Percentiles rank a stretch among this genome's conserved stretches.
Evolutionary conservation across 2,797 vertebrate species (phyloP).

Genomic region (Apogon talboti): DNA sequence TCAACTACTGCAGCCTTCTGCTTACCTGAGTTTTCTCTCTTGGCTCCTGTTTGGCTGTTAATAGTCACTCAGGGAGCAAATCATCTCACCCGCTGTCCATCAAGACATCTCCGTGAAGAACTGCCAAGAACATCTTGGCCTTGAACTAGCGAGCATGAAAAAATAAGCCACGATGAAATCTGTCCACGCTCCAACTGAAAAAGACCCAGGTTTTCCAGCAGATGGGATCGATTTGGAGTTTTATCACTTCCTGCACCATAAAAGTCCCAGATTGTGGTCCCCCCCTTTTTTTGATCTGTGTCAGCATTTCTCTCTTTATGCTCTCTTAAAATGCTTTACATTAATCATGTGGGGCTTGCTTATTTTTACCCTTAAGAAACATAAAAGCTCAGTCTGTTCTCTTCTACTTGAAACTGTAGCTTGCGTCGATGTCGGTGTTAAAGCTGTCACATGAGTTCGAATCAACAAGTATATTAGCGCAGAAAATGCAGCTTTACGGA

Average conservation of each 20-base stretch:
- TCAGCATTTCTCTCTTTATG: conserved; percentile 74
- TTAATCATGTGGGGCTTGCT: conserved; percentile 31
- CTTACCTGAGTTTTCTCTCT: conserved; percentile 18
- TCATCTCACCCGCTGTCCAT: conserved; percentile 37
- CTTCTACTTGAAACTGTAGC: neutral
- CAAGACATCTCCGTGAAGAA: conserved; percentile 47
- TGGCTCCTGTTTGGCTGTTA: conserved; percentile 29
- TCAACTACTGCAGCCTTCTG: neutral
- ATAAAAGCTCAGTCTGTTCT: conserved; percentile 11
- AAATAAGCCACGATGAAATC: conserved; percentile 43
- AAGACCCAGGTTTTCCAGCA: conserved; percentile 71
- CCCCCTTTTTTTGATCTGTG: conserved; percentile 67
- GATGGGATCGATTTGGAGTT: conserved; percentile 82
- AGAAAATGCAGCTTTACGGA: conserved; percentile 1
- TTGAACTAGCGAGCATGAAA: conserved; percentile 34
- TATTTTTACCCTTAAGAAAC: conserved; percentile 37
- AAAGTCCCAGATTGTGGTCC: conserved; percentile 75
- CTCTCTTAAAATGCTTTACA: conserved; percentile 62
- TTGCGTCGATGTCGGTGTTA: conserved; percentile 16
- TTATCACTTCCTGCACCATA: conserved; percentile 83
- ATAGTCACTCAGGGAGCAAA: conserved; percentile 28
- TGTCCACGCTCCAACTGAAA: conserved; percentile 37
- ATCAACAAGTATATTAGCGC: conserved; percentile 5
- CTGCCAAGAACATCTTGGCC: conserved; percentile 40
- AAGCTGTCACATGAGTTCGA: conserved; percentile 3